These are phyloP conservation scores for Porites evermanni DNA, from an alignment of 92 coral and sea anemone species.

Conservation along the genomic window DNA sequence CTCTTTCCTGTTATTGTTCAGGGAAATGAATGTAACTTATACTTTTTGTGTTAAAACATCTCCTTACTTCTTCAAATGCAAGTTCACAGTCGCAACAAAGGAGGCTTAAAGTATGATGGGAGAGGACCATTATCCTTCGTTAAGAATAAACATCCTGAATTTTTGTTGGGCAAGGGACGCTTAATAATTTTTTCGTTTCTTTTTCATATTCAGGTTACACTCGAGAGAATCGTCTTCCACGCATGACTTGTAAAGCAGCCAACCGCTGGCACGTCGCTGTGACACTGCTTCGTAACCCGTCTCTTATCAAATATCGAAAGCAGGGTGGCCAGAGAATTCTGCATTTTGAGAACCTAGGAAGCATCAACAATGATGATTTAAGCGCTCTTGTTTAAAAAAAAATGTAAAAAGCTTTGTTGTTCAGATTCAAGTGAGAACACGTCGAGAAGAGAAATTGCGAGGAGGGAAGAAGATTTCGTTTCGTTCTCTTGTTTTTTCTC, in stretches of 20 bases:
- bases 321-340: neutral
- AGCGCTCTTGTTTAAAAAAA: neutral
- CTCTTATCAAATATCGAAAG: slow-evolving; percentile 43
- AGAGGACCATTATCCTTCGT: no score
- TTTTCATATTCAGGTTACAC: neutral
- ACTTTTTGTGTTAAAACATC: no score
- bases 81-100: no score
- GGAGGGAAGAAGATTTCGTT: no score
- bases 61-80: no score
- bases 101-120: no score
- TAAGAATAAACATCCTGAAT: no score
- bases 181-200: neutral
- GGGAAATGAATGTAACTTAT: no score
- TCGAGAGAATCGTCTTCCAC: slow-evolving; percentile 30
- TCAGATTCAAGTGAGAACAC: neutral
- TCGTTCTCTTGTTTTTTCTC: no score
- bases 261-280: slow-evolving; percentile 84
- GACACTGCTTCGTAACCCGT: slow-evolving; percentile 78
- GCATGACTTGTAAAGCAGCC: slow-evolving; percentile 63
- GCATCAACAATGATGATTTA: neutral
- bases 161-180: neutral
- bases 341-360: neutral
- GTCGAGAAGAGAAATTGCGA: no score
- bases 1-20: no score
- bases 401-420: no score